Evolutionary conservation across 1,140 invertebrate genomes (phyloP).

Genomic region (Nasonia giraulti): DNA sequence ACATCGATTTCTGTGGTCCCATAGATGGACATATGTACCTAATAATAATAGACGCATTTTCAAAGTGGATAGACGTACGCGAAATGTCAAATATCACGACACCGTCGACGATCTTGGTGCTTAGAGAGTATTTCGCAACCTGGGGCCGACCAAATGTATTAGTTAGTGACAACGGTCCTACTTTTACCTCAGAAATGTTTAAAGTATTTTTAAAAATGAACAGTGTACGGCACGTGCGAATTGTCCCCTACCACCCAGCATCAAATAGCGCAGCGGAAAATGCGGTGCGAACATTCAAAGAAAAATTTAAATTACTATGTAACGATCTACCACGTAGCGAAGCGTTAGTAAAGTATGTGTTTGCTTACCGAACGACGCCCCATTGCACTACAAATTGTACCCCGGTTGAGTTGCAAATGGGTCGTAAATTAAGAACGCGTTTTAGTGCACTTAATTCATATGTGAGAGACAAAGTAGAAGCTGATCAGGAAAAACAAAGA

Average conservation of each 20-base stretch:
- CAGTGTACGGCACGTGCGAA: slow-evolving; percentile 51
- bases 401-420: slow-evolving; percentile 43
- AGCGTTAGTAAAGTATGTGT: slow-evolving; percentile 41
- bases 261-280: neutral
- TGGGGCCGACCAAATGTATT: slow-evolving; percentile 53
- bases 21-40: slow-evolving; percentile 66
- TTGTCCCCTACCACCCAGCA: slow-evolving; percentile 49
- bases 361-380: slow-evolving; percentile 29
- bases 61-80: slow-evolving; percentile 69
- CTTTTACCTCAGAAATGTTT: slow-evolving; percentile 54
- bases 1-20: slow-evolving; percentile 62
- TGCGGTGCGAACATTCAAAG: slow-evolving; percentile 45
- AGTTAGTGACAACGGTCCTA: slow-evolving; percentile 53
- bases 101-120: slow-evolving; percentile 34
- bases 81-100: slow-evolving; percentile 51
- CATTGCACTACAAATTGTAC: slow-evolving; percentile 43
- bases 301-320: slow-evolving; percentile 36
- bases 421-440: slow-evolving; percentile 24
- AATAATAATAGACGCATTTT: slow-evolving; percentile 69
- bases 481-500: slow-evolving; percentile 30
- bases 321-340: neutral
- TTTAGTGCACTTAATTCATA: slow-evolving; percentile 21
- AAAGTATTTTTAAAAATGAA: slow-evolving; percentile 48
- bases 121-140: slow-evolving; percentile 49
- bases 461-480: slow-evolving; percentile 18